Base-by-base conservation (phyloP, 2,113 vertebrate genomes). In the Phyllostomus hastatus region DNA sequence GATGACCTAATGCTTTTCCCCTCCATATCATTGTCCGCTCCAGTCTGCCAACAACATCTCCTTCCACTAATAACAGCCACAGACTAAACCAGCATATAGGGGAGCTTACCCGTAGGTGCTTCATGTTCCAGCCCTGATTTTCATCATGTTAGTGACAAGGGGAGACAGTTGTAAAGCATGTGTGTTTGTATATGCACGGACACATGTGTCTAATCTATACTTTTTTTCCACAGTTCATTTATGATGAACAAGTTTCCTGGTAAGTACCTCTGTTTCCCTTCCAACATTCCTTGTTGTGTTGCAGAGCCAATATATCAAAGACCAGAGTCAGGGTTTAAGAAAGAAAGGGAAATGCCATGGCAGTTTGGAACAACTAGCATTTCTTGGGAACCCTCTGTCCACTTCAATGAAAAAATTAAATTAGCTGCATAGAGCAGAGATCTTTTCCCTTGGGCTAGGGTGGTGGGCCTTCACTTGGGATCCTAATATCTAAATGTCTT, bases 241-340 rank as follows among this genome's bases (percentile, higher is more conserved):
- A 99, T 93, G 99, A 99, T 10, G 99, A 99, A 98, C 99, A 99
- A 73, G 99, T 99, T 96, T 99, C 99, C 95, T 99, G 99, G 99
- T 99, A 98, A 99, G 99, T 99, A 92, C 17, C 52, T 64, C 43
- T 67, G 83, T 81, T 19, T 24, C 46, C 11, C 5, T 22, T 93
- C 84, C 17, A 78, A 57, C 67, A 52, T 69, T 31, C n/a, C 61
- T 43, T 84, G 52, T 86, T 4, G 1, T 95, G n/a, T 94, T 95
- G 11, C 4, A 59, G 28, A 90, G 4, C 24, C 10, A 48, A 57
- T 83, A 48, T 4, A 33, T 64, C 7, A 2, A 87, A 93, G 54
- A 69, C 19, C 50, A 84, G 69, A 75, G 66, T 73, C 41, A 50
- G 69, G 61, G 43, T 54, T 89, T 33, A 81, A n/a, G 69, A 90